Evolutionary conservation across 1,140 invertebrate species (phyloP).

Genomic region (Ceratina japonica): DNA sequence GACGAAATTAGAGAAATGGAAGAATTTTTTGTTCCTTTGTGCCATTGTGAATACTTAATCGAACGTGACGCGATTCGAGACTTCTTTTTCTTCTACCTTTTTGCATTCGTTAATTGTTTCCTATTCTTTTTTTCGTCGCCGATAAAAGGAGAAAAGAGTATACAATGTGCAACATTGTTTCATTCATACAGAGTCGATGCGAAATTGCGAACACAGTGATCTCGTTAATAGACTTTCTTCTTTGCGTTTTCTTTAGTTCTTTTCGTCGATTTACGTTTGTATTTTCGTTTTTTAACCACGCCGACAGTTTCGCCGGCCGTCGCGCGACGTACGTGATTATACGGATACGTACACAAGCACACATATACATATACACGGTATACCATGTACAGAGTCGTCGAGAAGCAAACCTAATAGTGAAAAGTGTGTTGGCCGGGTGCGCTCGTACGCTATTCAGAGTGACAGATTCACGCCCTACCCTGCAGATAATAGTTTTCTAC

Average conservation of each 20-base stretch:
- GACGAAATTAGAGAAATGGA: background rate
- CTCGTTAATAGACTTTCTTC: conserved; percentile 50
- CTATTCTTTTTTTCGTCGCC: background rate
- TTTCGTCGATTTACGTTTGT: background rate
- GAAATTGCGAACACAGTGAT: conserved; percentile 25
- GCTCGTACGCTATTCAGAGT: conserved; percentile 16
- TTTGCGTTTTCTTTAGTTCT: background rate
- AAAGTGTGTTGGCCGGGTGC: conserved; percentile 32
- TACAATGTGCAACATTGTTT: background rate
- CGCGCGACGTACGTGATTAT: conserved; percentile 14
- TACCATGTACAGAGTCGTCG: conserved; percentile 6
- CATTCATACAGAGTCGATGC: conserved; percentile 6
- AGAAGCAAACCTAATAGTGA: conserved; percentile 35
- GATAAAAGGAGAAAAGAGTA: too few species aligned
- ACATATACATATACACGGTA: conserved; percentile 9
- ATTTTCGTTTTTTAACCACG: conserved; percentile 7
- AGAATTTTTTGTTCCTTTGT: conserved; percentile 25
- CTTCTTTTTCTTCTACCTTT: background rate
- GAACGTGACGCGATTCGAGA: background rate
- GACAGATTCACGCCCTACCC: conserved; percentile 9
- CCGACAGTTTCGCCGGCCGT: conserved; percentile 15
- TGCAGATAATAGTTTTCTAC: conserved; percentile 73
- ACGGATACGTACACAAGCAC: background rate
- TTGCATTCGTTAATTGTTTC: background rate
- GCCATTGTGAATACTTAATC: conserved; percentile 30